Conservation (phyloP, 2,797 vertebrate genomes). For the Sebastes dallii region DNA sequence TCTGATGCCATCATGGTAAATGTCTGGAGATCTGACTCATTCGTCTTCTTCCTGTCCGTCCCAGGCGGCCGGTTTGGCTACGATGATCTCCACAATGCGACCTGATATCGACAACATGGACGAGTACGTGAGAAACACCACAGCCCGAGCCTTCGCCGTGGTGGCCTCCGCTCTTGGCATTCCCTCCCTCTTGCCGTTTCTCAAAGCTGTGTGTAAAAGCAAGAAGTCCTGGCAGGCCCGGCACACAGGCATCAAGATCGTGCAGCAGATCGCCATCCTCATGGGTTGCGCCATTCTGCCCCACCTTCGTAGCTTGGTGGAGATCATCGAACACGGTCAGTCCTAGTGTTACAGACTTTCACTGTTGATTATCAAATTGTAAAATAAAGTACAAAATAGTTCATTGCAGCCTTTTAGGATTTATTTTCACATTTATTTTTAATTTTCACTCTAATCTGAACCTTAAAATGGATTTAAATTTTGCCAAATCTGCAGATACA, state of each 20-base stretch:
- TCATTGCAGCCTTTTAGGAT: background rate
- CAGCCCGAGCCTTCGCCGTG: slow-evolving; percentile 96
- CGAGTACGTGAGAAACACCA: slow-evolving; percentile 98
- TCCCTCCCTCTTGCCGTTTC: slow-evolving; percentile 96
- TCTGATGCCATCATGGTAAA: background rate
- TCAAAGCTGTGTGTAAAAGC: slow-evolving; percentile 99
- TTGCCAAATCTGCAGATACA: background rate
- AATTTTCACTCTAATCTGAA: background rate
- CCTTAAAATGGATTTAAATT: background rate
- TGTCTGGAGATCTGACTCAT: background rate
- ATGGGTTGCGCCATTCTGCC: slow-evolving; percentile 99
- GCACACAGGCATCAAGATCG: slow-evolving; percentile 99
- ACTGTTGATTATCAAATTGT: background rate
- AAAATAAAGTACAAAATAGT: background rate
- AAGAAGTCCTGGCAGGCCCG: slow-evolving; percentile 99
- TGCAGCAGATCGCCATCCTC: slow-evolving; percentile 99
- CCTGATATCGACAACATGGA: slow-evolving; percentile 99
- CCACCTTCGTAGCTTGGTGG: slow-evolving; percentile 98
- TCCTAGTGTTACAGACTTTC: background rate
- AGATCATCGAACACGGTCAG: slow-evolving; percentile 98
- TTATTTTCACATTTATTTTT: too few relatives aligned
- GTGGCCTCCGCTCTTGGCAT: slow-evolving; percentile 98
- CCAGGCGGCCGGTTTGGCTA: slow-evolving; percentile 98
- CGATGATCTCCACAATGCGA: slow-evolving; percentile 99
- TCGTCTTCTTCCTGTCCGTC: background rate